Conservation (phyloP, 2,888 invertebrate genomes). For the Agriotes lineatus region DNA sequence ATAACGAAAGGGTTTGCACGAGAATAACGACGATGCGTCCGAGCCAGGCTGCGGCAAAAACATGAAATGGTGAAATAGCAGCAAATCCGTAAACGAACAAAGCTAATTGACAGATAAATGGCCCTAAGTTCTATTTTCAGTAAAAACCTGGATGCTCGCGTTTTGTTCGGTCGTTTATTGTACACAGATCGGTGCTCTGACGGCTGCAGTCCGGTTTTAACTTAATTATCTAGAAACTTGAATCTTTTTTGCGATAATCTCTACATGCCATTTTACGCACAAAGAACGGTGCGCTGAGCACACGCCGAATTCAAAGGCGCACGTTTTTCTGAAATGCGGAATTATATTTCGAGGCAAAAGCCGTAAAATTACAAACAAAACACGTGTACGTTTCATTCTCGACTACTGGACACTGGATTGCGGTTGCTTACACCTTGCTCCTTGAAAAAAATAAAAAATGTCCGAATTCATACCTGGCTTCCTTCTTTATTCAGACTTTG, state of each 20-base stretch:
- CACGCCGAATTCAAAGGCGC: constrained; percentile 52
- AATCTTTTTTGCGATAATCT: constrained; percentile 54
- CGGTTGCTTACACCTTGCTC: too few species aligned
- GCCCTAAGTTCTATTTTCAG: constrained; percentile 39
- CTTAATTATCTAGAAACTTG: constrained; percentile 61
- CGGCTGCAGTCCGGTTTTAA: constrained; percentile 54
- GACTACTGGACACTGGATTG: too few species aligned
- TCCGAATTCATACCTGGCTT: too few species aligned
- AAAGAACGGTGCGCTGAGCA: constrained; percentile 50
- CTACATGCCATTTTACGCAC: constrained; percentile 49
- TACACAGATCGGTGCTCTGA: constrained; percentile 51
- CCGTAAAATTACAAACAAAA: constrained; percentile 54
- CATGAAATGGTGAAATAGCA: constrained; percentile 27
- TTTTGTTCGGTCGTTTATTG: constrained; percentile 55
- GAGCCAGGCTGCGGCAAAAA: constrained; percentile 21
- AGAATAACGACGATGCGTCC: constrained; percentile 7
- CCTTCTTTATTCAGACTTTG: too few species aligned
- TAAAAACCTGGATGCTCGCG: constrained; percentile 42
- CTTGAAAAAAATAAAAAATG: too few species aligned
- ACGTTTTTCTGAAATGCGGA: constrained; percentile 42
- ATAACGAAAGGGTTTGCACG: constrained; percentile 21
- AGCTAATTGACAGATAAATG: constrained; percentile 48
- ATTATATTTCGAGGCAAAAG: constrained; percentile 51
- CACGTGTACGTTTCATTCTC: constrained; percentile 45
- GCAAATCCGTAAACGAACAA: constrained; percentile 40